Evolutionary conservation across 1,140 invertebrate genomes (phyloP).

Genomic region (Pectinophora gossypiella): DNA sequence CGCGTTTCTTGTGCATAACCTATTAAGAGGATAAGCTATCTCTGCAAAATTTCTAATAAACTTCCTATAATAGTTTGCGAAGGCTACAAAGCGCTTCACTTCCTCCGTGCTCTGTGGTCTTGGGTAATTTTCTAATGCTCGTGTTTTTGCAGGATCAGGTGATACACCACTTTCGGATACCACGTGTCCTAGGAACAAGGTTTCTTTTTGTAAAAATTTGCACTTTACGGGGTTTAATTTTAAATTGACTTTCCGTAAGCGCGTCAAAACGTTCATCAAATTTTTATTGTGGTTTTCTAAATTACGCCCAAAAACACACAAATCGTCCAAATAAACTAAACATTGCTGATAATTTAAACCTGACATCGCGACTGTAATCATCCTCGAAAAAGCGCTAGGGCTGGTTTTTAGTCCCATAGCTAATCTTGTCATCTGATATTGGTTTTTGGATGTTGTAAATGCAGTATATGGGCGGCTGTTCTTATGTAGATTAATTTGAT

Average conservation of each 20-base stretch:
- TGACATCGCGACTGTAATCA: too few species aligned
- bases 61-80: constrained; percentile 11
- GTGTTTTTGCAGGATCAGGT: constrained; percentile 24
- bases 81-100: constrained; percentile 35
- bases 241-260: constrained; percentile 9
- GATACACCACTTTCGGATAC: constrained; percentile 12
- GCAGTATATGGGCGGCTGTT: too few species aligned
- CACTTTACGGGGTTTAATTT: constrained; percentile 16
- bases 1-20: not conserved
- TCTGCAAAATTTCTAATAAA: not conserved
- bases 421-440: too few species aligned
- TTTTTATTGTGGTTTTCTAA: constrained; percentile 4
- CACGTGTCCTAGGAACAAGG: constrained; percentile 17
- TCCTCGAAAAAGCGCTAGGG: too few species aligned
- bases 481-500: too few species aligned
- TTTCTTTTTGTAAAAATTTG: constrained; percentile 18
- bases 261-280: not conserved
- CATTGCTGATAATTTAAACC: constrained; percentile 21
- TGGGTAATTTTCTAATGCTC: constrained; percentile 16
- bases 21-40: not conserved
- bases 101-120: constrained; percentile 21
- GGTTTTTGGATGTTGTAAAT: too few species aligned
- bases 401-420: too few species aligned
- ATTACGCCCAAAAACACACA: not conserved
- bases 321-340: constrained; percentile 18